Evolutionary conservation across 2,113 vertebrate species (phyloP).

Genomic region (Amphiprion ocellaris): DNA sequence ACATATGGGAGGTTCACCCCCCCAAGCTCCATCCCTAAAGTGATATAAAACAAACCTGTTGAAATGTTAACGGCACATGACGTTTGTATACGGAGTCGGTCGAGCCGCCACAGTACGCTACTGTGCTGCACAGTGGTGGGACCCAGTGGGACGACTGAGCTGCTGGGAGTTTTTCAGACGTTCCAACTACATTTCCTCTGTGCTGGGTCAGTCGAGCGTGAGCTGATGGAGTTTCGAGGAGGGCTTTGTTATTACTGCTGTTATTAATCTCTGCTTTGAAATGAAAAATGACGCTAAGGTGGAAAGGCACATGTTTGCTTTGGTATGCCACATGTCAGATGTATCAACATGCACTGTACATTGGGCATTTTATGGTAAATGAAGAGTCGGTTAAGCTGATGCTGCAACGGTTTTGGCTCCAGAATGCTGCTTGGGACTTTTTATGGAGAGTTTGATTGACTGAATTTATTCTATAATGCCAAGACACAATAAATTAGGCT

Average conservation of each 20-base stretch:
- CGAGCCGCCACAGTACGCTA: conserved; percentile 49
- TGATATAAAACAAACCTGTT: conserved; percentile 71
- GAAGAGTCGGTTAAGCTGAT: conserved; percentile 2
- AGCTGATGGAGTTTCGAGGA: conserved; percentile 52
- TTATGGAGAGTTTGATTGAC: not conserved
- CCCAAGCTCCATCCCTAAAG: conserved; percentile 28
- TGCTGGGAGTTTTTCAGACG: conserved; percentile 38
- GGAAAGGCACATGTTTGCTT: conserved; percentile 56
- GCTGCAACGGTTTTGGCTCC: not conserved
- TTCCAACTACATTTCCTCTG: conserved; percentile 64
- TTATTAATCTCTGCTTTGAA: conserved; percentile 72
- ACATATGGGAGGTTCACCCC: conserved; percentile 14
- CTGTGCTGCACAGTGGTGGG: conserved; percentile 49
- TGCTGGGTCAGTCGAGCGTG: conserved; percentile 65
- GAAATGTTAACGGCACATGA: conserved; percentile 71
- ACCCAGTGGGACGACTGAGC: conserved; percentile 12
- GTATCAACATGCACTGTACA: conserved; percentile 46
- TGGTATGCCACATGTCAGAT: conserved; percentile 53
- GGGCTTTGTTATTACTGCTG: conserved; percentile 58
- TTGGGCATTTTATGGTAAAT: conserved; percentile 27
- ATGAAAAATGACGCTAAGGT: conserved; percentile 43
- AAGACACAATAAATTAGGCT: no score
- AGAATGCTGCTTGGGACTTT: no score
- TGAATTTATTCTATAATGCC: not conserved
- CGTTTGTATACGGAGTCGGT: conserved; percentile 24